Evolutionary conservation across 2,888 invertebrate species (phyloP).

Genomic region (Erannis defoliaria): DNA sequence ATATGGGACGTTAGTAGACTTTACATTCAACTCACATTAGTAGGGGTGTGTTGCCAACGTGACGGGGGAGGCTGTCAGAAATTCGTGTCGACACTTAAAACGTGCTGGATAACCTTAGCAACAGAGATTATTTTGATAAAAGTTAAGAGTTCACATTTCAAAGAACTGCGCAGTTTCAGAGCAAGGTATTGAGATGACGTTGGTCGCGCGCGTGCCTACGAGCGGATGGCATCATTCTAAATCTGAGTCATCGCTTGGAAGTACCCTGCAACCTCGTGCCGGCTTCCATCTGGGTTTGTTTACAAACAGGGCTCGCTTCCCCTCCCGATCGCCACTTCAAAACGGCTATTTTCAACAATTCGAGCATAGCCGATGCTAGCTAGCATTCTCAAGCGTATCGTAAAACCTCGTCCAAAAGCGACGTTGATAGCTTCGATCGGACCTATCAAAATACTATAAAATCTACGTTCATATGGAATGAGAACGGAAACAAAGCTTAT

Average conservation of each 20-base stretch:
- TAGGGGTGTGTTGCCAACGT: slow-evolving; percentile 59
- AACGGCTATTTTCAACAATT: slow-evolving; percentile 25
- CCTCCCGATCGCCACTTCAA: slow-evolving; percentile 25
- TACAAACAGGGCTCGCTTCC: slow-evolving; percentile 60
- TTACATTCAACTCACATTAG: slow-evolving; percentile 76
- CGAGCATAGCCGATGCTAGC: slow-evolving; percentile 4
- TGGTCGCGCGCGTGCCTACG: slow-evolving; percentile 53
- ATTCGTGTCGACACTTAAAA: slow-evolving; percentile 36
- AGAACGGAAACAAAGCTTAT: slow-evolving; percentile 2
- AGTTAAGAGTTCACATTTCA: slow-evolving; percentile 41
- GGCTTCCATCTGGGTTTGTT: slow-evolving; percentile 62
- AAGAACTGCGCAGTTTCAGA: slow-evolving; percentile 53
- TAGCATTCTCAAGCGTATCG: background rate
- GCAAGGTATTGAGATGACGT: slow-evolving; percentile 40
- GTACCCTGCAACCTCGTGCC: slow-evolving; percentile 47
- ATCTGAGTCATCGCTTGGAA: slow-evolving; percentile 60
- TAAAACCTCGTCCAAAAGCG: slow-evolving; percentile 12
- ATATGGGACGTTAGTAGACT: slow-evolving; percentile 70
- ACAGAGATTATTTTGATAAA: slow-evolving; percentile 42
- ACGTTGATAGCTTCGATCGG: slow-evolving; percentile 1
- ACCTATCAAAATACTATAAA: slow-evolving; percentile 9
- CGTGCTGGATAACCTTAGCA: slow-evolving; percentile 33
- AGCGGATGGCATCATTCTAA: slow-evolving; percentile 71
- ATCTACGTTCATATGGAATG: background rate
- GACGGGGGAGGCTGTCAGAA: slow-evolving; percentile 51